phyloP scores from a whole-genome alignment of 2,797 vertebrate species.

The Todus mexicanus region DNA sequence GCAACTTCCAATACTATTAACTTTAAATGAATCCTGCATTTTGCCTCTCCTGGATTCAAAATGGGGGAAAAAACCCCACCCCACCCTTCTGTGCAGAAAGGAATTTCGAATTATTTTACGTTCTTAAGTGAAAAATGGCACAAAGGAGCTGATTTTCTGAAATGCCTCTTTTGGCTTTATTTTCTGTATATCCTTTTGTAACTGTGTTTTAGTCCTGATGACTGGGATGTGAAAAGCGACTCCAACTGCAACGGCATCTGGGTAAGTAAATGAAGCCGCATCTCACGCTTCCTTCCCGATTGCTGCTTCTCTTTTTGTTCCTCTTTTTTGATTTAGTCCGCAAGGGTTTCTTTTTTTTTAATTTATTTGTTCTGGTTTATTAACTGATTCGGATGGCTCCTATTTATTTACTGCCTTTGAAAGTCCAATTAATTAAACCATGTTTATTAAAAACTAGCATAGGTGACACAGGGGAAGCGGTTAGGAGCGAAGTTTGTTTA shows the following conservation, averaged over 20 bases:
- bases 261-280: constrained; percentile 60
- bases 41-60: not conserved
- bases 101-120: not conserved
- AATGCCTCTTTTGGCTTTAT: not conserved
- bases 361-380: not conserved
- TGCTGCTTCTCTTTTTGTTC: not conserved
- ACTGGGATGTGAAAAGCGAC: constrained; percentile 74
- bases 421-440: not conserved
- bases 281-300: not conserved
- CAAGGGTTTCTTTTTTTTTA: not conserved
- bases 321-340: not conserved
- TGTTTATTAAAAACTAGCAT: not conserved
- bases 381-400: not conserved
- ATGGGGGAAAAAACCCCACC: rapidly evolving
- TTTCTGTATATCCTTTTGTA: not conserved
- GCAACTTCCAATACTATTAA: not conserved
- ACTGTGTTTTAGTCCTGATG: constrained; percentile 62
- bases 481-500: not conserved
- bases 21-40: not conserved
- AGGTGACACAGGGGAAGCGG: not conserved
- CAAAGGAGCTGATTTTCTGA: not conserved
- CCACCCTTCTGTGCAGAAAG: not conserved
- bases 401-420: not conserved
- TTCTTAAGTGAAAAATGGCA: not conserved
- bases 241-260: constrained; percentile 82